These are phyloP conservation scores for Nomada ferruginata DNA, from an alignment of 2,888 invertebrate genomes.

Conservation along the genomic window DNA sequence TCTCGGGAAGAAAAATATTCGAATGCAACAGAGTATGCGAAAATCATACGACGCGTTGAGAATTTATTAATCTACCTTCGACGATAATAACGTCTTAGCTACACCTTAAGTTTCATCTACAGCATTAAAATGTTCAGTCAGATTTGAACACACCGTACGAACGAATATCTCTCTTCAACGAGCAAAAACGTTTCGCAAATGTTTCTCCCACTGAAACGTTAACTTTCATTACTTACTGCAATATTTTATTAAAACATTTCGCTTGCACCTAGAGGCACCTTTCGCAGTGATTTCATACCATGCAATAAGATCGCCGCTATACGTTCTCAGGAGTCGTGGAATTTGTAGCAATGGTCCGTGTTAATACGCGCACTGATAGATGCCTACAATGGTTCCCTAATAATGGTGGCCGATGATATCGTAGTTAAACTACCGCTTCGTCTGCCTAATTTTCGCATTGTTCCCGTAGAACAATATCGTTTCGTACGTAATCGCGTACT, in stretches of 20 bases:
- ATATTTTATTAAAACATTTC: no score
- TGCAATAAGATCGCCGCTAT: background rate
- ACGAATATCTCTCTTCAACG: no score
- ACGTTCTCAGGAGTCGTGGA: background rate
- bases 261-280: no score
- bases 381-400: background rate
- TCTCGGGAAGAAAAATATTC: background rate
- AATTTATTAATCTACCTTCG: no score
- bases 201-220: background rate
- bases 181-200: background rate
- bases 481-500: constrained; percentile 17
- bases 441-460: constrained; percentile 31
- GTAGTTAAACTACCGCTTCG: constrained; percentile 1
- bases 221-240: no score
- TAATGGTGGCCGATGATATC: constrained; percentile 1
- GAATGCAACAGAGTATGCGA: no score
- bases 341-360: background rate
- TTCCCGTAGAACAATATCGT: constrained; percentile 24
- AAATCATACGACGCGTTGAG: no score
- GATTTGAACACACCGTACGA: no score
- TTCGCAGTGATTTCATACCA: background rate
- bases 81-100: no score
- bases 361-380: background rate
- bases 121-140: no score
- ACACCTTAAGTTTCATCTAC: no score